Evolutionary conservation across 2,888 invertebrate genomes (phyloP), one percentile per base, ranked within the genome.

Genomic region (Julus scanicus): DNA sequence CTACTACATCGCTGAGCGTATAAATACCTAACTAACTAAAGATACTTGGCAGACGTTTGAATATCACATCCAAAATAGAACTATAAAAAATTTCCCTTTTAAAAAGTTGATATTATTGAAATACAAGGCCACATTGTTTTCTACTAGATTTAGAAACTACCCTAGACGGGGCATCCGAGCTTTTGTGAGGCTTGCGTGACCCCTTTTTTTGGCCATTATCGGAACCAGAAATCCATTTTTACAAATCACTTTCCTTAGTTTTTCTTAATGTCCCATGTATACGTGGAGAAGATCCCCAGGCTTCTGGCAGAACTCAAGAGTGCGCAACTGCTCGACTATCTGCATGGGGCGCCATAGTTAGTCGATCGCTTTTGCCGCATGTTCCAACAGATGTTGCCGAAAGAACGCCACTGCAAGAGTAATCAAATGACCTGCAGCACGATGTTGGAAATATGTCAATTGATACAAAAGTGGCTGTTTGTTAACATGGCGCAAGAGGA

Each of bases 41-140:
- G 63, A 63, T 63, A 63, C 63, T 63, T 63, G 63, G 63, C 63
- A 63, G 63, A 63, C 63, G 63, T 63, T 63, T 63, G 63, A 63
- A 63, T 63, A 63, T 63, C 63, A 63, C 63, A 63, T 63, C 63
- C 63, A 63, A 63, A 63, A 63, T 63, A 63, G 63, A 11, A 20
- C 63, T 63, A 63, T 63, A n/a, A 63, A 63, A 63, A 20, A 20
- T 63, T 63, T 63, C 63, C 63, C 20, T 2, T 63, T 63, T 63
- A 63, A 63, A 63, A 63, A 63, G 63, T 63, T 63, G 63, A 63
- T 63, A 63, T 63, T 63, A 63, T 15, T 63, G 63, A 63, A 63
- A 63, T 63, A 63, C 63, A 63, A 63, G 63, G 63, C 63, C 63
- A 63, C 63, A 63, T 63, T 63, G 20, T 20, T 63, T 20, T 63